Percentiles rank a stretch among this genome's conserved stretches.
Conservation (phyloP, 2,888 invertebrate genomes). For the Meloe dianella region DNA sequence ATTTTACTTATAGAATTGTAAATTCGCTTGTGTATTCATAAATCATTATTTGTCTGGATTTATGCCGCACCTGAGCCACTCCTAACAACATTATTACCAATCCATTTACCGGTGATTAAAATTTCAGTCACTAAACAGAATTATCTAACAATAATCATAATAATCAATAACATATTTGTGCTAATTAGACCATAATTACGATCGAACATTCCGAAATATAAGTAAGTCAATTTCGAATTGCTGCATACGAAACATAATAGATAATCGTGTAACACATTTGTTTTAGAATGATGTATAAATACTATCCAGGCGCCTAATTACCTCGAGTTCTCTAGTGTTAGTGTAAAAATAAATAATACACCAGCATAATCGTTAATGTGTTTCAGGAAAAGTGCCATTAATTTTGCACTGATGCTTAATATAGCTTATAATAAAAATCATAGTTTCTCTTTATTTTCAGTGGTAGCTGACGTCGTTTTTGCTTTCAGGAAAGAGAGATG, state of each 20-base stretch:
- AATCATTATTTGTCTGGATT: background rate
- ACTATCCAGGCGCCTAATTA: background rate
- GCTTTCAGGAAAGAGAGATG: background rate
- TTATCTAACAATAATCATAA: constrained; percentile 12
- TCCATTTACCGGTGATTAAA: constrained; percentile 10
- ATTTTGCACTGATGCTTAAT: background rate
- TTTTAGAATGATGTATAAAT: background rate
- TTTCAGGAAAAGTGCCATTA: background rate
- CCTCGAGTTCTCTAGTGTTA: background rate
- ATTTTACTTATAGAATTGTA: too few relatives aligned
- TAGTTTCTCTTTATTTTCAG: background rate
- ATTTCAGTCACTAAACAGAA: background rate
- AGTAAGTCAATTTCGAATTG: too few relatives aligned
- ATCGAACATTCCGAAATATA: too few relatives aligned
- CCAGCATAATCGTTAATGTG: background rate
- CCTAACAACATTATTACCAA: background rate
- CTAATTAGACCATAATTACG: too few relatives aligned
- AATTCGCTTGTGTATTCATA: background rate
- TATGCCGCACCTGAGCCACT: background rate
- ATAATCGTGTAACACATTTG: background rate
- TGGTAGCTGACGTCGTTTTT: background rate
- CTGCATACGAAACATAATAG: too few relatives aligned
- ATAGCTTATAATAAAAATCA: background rate
- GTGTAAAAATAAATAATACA: background rate
- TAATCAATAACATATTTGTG: background rate